These are phyloP conservation scores for Telmatherina bonti DNA, from an alignment of 2,797 vertebrate species.

Conservation along the genomic window DNA sequence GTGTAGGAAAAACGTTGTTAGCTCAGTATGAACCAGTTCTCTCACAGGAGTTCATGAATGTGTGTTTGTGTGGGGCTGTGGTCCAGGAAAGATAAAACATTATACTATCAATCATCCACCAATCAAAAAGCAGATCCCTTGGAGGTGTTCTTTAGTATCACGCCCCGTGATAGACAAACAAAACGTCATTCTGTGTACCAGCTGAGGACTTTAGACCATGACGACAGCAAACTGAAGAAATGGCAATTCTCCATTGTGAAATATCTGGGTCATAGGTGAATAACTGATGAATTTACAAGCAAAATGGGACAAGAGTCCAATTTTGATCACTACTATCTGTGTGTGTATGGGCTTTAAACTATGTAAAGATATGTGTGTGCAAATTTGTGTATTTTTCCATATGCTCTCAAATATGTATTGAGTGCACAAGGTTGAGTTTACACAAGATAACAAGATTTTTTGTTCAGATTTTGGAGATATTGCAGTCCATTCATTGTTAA, in stretches of 20 bases:
- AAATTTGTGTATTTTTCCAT: too few relatives aligned
- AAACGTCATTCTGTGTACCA: neutral
- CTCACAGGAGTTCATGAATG: neutral
- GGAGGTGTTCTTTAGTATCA: constrained; percentile 17
- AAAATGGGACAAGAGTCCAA: too few relatives aligned
- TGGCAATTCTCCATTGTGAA: neutral
- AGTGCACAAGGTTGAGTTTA: too few relatives aligned
- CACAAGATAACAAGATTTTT: too few relatives aligned
- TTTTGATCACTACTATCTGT: too few relatives aligned
- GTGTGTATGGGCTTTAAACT: too few relatives aligned
- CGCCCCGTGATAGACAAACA: neutral
- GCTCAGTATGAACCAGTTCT: constrained; percentile 32
- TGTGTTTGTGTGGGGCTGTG: constrained; percentile 7
- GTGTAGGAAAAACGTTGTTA: constrained; percentile 22
- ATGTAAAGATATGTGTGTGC: too few relatives aligned
- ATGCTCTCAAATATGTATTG: too few relatives aligned
- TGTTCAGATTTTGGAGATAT: too few relatives aligned
- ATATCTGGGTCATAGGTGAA: too few relatives aligned
- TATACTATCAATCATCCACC: constrained; percentile 30
- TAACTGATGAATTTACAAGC: too few relatives aligned
- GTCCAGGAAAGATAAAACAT: constrained; percentile 27
- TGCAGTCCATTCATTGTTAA: too few relatives aligned
- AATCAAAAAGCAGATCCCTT: constrained; percentile 25
- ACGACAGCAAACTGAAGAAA: neutral
- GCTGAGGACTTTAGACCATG: neutral